phyloP scores from a whole-genome alignment of 2,888 invertebrate species.

The Tupiocoris notatus region DNA sequence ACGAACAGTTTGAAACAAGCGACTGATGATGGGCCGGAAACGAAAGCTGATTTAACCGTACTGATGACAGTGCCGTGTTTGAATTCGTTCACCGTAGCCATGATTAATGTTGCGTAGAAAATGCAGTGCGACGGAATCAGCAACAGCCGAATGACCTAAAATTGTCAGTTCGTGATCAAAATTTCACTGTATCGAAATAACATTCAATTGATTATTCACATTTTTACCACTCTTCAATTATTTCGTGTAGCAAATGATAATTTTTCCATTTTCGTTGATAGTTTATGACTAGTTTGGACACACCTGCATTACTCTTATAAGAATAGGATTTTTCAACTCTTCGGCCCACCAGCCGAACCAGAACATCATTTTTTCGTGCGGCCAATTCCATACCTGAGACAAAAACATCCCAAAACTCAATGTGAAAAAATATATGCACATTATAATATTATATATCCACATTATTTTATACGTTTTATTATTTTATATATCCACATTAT shows the following conservation, averaged over 20 bases:
- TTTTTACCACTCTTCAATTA: too few species aligned
- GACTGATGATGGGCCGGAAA: conserved; percentile 33
- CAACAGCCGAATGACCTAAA: conserved; percentile 2
- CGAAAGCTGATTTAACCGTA: conserved; percentile 34
- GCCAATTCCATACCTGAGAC: conserved; percentile 26
- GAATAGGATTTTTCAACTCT: conserved; percentile 2
- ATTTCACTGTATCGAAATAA: too few species aligned
- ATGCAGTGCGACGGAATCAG: conserved; percentile 22
- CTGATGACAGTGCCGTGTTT: conserved; percentile 23
- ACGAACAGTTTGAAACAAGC: conserved; percentile 32
- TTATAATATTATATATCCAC: too few species aligned
- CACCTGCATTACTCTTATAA: conserved; percentile 9
- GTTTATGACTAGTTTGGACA: too few species aligned
- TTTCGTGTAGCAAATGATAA: too few species aligned
- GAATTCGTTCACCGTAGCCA: conserved; percentile 13
- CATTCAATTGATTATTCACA: too few species aligned
- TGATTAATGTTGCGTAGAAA: conserved; percentile 13
- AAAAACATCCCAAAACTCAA: too few species aligned
- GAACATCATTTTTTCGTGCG: conserved; percentile 28
- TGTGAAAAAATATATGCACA: too few species aligned
- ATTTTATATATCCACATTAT: too few species aligned
- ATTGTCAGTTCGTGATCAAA: too few species aligned
- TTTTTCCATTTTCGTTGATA: too few species aligned
- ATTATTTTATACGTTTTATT: too few species aligned
- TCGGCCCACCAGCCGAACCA: conserved; percentile 39